Evolutionary conservation across 2,113 vertebrate species (phyloP), one percentile per base, ranked within the genome.

Genomic region (Cynoglossus semilaevis): DNA sequence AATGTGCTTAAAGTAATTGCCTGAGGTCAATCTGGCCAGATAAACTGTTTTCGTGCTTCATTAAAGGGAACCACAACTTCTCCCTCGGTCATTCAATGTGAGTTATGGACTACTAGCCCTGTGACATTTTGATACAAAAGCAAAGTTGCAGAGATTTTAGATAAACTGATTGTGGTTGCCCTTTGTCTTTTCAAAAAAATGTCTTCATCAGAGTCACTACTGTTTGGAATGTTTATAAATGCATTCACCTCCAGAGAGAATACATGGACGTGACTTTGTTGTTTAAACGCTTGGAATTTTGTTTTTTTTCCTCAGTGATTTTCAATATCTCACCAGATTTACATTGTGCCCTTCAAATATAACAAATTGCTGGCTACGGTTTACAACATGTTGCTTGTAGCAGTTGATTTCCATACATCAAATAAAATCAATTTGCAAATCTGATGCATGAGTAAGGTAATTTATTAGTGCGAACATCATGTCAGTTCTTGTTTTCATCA

Each of bases 1-100:
- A 81, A 79, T 77, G 72, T 45, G 79, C 82, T 80, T 81, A 73
- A 85, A 78, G 80, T 80, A 86, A 88, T 85, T 82, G 84, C 74
- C 60, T 80, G 54, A 73, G 77, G 82, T 85, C 81, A 88, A 73
- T 78, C 71, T 44, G 48, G 63, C 78, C 64, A 84, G 74, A 85
- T 83, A 80, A 87, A 88, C 81, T 73, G 75, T 78, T 85, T 81
- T 85, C 73, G 70, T 84, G 75, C 71, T 82, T 79, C 72, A 74
- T 82, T 85, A 83, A 81, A 81, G 69, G 65, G 74, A 76, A 85
- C 64, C 72, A 70, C 75, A 79, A 85, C 77, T 81, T 76, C 80
- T 84, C 57, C 47, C 63, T 61, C 43, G 67, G 74, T 85, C 69
- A 77, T 81, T 88, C 75, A 78, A 46, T 63, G 58, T 64, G 73